Evolutionary conservation across 2,113 vertebrate species (phyloP).

Genomic region (Himantopus leucocephalus): DNA sequence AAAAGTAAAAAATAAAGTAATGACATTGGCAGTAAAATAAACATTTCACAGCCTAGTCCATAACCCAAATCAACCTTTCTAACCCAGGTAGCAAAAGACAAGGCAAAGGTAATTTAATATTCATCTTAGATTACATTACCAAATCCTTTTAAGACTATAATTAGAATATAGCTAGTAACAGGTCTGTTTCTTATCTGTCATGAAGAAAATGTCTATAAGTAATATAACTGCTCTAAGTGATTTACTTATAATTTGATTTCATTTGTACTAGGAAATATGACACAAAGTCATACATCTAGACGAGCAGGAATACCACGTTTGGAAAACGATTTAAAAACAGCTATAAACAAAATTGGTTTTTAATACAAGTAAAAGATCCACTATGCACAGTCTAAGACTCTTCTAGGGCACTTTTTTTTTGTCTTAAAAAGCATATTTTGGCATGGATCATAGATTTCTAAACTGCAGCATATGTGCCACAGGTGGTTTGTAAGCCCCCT

Average conservation of each 20-base stretch:
- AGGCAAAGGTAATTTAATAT: background rate
- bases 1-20: background rate
- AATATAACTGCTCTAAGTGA: background rate
- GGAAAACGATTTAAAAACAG: background rate
- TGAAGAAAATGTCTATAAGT: background rate
- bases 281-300: background rate
- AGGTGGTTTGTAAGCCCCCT: background rate
- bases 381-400: background rate
- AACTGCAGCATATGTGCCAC: background rate
- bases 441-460: background rate
- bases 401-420: background rate
- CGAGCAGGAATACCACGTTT: background rate
- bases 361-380: background rate
- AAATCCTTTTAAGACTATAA: background rate
- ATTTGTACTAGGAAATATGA: background rate
- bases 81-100: background rate
- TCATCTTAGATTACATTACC: background rate
- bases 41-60: background rate
- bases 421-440: background rate
- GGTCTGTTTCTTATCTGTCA: background rate
- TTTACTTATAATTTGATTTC: background rate
- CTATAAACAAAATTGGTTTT: background rate
- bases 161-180: background rate
- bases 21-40: background rate
- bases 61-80: background rate